phyloP scores from a whole-genome alignment of 2,888 invertebrate species.

The Trisateles emortualis region DNA sequence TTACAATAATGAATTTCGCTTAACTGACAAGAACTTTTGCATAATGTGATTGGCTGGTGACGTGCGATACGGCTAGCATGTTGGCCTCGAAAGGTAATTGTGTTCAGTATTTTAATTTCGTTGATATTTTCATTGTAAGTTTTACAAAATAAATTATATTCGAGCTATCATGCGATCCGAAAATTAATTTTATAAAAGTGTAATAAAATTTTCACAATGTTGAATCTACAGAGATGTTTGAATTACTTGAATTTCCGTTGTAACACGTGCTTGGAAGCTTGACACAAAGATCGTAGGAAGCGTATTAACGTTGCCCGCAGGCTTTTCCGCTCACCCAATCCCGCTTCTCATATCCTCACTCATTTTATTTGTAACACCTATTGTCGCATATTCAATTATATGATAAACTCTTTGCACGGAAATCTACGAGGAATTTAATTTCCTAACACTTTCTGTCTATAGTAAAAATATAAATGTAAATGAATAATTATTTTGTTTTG shows the following conservation, averaged over 20 bases:
- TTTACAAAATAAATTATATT: neutral
- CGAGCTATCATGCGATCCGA: neutral
- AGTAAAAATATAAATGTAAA: conserved; percentile 2
- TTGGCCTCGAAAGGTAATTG: neutral
- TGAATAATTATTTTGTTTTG: neutral
- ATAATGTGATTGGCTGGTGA: conserved; percentile 20
- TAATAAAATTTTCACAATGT: conserved; percentile 10
- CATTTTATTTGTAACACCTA: conserved; percentile 3
- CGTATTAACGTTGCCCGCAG: conserved; percentile 16
- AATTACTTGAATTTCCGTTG: conserved; percentile 22
- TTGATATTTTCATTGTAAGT: neutral
- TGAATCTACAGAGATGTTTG: conserved; percentile 15
- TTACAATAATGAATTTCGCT: neutral
- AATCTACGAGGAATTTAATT: neutral
- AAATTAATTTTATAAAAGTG: conserved; percentile 1
- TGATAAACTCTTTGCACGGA: neutral
- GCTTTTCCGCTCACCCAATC: conserved; percentile 18
- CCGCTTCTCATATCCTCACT: conserved; percentile 2
- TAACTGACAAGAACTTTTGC: conserved; percentile 1
- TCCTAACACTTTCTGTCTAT: neutral
- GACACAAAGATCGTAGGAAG: conserved; percentile 16
- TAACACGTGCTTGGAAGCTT: conserved; percentile 25
- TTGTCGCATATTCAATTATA: conserved; percentile 6
- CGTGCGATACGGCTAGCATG: conserved; percentile 23
- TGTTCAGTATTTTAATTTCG: neutral